Evolutionary conservation across 2,888 invertebrate genomes (phyloP).

Genomic region (Drosophila recens): DNA sequence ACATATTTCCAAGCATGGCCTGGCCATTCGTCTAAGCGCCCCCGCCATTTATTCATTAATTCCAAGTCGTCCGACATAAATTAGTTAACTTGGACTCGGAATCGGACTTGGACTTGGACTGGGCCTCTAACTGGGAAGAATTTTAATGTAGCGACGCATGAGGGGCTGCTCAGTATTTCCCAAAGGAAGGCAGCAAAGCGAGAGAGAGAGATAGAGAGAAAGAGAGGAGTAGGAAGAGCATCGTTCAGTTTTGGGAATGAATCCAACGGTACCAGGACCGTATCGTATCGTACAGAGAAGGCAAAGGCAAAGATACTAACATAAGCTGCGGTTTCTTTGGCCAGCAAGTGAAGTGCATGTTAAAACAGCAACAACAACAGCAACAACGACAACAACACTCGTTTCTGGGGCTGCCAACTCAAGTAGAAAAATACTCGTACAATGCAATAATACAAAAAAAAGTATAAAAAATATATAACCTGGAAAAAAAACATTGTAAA

Average conservation of each 20-base stretch:
- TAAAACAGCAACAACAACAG: constrained; percentile 41
- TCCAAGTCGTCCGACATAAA: constrained; percentile 80
- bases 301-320: constrained; percentile 47
- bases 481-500: constrained; percentile 63
- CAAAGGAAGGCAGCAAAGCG: constrained; percentile 20
- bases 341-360: constrained; percentile 72
- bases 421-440: constrained; percentile 80
- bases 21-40: constrained; percentile 75
- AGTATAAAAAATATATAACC: constrained; percentile 23
- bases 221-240: neutral
- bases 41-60: constrained; percentile 81
- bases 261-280: constrained; percentile 17
- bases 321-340: constrained; percentile 76
- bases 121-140: constrained; percentile 58
- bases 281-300: constrained; percentile 3
- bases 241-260: constrained; percentile 9
- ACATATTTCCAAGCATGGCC: constrained; percentile 66
- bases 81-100: constrained; percentile 78
- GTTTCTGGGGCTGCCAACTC: constrained; percentile 68
- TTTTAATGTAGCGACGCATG: constrained; percentile 70
- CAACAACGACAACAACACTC: constrained; percentile 44
- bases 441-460: constrained; percentile 70
- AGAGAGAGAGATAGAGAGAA: neutral
- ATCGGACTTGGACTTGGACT: constrained; percentile 53
- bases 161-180: constrained; percentile 40